These are phyloP conservation scores for Pyrochroa serraticornis DNA, from an alignment of 2,888 invertebrate species.

Conservation along the genomic window DNA sequence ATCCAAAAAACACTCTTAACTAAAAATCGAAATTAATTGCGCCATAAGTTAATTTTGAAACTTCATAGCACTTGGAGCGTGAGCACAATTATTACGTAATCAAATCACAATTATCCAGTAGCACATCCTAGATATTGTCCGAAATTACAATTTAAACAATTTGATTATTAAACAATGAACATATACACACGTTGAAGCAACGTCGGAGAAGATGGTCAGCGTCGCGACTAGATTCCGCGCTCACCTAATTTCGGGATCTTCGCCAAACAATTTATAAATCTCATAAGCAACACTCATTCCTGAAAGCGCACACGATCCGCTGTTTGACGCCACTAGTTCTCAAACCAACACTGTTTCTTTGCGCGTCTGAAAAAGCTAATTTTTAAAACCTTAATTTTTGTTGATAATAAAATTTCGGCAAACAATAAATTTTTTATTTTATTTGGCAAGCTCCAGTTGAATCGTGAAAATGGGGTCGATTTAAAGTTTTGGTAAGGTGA, in stretches of 20 bases:
- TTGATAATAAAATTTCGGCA: no score
- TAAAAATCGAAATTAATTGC: background rate
- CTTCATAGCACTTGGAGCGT: background rate
- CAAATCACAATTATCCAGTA: conserved; percentile 7
- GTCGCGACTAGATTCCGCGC: conserved; percentile 41
- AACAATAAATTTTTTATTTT: no score
- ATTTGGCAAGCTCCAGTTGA: no score
- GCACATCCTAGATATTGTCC: no score
- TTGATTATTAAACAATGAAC: conserved; percentile 16
- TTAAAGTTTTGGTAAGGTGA: no score
- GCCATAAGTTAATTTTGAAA: background rate
- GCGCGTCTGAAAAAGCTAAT: conserved; percentile 12
- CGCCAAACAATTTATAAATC: conserved; percentile 46
- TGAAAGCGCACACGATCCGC: conserved; percentile 24
- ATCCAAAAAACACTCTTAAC: background rate
- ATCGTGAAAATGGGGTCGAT: no score
- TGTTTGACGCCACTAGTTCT: conserved; percentile 24
- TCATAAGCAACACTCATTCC: conserved; percentile 34
- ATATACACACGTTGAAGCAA: conserved; percentile 39
- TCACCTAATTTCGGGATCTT: conserved; percentile 44
- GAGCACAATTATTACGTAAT: conserved; percentile 24
- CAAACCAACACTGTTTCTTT: conserved; percentile 34
- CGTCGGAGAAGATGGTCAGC: conserved; percentile 36
- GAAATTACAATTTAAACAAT: background rate
- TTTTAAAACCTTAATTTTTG: no score